These are phyloP conservation scores for Pelodytes ibericus DNA, from an alignment of 2,797 vertebrate species.

Conservation along the genomic window DNA sequence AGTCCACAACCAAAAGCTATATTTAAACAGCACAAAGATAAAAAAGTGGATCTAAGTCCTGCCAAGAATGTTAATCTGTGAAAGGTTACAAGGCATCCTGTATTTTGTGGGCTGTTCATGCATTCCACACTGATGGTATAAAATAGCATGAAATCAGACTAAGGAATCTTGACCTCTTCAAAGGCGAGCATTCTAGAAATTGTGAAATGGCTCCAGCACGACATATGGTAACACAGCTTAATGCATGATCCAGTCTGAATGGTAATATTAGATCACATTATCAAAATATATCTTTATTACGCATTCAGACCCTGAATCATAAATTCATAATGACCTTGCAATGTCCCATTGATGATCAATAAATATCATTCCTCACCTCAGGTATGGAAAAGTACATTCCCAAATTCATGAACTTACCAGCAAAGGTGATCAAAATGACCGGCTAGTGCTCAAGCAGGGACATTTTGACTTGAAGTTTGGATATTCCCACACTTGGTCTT, in stretches of 20 bases:
- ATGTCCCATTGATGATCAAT: too few relatives aligned
- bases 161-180: slow-evolving; percentile 4
- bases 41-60: slow-evolving; percentile 43
- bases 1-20: slow-evolving; percentile 34
- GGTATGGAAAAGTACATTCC: too few relatives aligned
- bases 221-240: neutral
- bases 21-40: slow-evolving; percentile 13
- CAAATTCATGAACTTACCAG: too few relatives aligned
- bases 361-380: too few relatives aligned
- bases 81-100: slow-evolving; percentile 49
- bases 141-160: slow-evolving; percentile 33
- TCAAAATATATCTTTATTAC: too few relatives aligned
- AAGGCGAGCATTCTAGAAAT: neutral
- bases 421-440: too few relatives aligned
- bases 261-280: too few relatives aligned
- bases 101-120: slow-evolving; percentile 36
- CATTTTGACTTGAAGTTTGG: too few relatives aligned
- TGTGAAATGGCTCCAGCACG: neutral
- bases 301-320: too few relatives aligned
- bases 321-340: too few relatives aligned
- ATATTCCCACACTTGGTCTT: too few relatives aligned
- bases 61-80: slow-evolving; percentile 53
- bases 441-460: too few relatives aligned
- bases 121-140: slow-evolving; percentile 42
- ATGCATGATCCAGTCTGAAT: slow-evolving; percentile 5